Base-by-base conservation (phyloP, 2,888 invertebrate species). In the Mactromeris polynyma region DNA sequence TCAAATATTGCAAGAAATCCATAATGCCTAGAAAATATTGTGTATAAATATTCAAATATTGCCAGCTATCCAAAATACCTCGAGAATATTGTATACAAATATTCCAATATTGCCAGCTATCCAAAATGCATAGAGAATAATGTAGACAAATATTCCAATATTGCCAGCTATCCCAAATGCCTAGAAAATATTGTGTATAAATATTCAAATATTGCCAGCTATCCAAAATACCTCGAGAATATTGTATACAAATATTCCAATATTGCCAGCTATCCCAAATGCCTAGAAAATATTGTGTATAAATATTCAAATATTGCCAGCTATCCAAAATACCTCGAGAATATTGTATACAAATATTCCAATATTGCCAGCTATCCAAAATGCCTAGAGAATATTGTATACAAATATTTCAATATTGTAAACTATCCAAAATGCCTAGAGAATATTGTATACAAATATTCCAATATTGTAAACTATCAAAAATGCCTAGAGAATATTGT, bases 61-160 rank as follows among this genome's bases (percentile, higher is more conserved):
- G 31, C 93, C 94, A n/a, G 91, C 90, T 33, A 96, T 86, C 95
- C 96, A 96, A n/a, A 96, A 81, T 33, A 93, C 92, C 96, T 96
- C n/a, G 92, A 69, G 93, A 93, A 86, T 26, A 58, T 85, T 42
- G 80, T 31, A 83, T 64, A 58, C 54, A 58, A 7, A 58, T 58
- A 58, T 58, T 14, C 54, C 7, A 21, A 58, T 54, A 77, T 38
- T 19, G 31, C 93, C 94, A n/a, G 91, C 90, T 33, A 96, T 86
- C 95, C 96, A 96, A n/a, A 96, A 81, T 33, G 93, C 92, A 96
- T 96, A 92, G n/a, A 69, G 93, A 93, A 86, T 26, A 58, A 85
- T 42, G 80, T 31, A 83, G 64, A 58, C 54, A 58, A 7, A 58
- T 58, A 58, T 58, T 14, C 54, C 7, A 21, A 58, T 54, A 77